Base-by-base conservation (phyloP, 2,797 vertebrate genomes). In the Syndactyla subalaris region DNA sequence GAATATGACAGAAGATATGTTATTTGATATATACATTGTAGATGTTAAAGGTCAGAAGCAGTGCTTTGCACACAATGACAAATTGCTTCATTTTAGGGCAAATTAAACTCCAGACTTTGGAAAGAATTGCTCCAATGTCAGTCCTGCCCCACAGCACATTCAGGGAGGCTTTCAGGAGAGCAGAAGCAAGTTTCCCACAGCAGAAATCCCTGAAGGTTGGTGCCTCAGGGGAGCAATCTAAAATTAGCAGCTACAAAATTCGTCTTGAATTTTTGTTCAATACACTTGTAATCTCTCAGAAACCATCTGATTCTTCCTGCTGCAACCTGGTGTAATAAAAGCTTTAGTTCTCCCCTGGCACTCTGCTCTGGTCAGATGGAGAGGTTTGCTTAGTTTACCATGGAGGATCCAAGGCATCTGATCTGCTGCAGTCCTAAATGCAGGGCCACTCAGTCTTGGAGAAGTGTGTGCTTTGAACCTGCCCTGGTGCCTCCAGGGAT, bases 51-150 rank as follows among this genome's bases (percentile, higher is more conserved):
- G 93, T 96, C 95, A 94, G 85, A 39, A 67, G 82, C 43, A 34
- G 39, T 67, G 95, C 84, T 87, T 48, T 95, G 87, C 74, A 87
- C 95, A 96, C 88, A 29, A 2, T 94, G 79, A 94, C 94, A 97
- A 95, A 97, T 93, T 94, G 85, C 85, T 92, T 92, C 82, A 57
- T 97, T 96, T 95, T 96, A 84, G 43, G 92, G 59, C 58, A 96
- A 46, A 93, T 83, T 24, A 46, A 96, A 96, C 49, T 90, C 45
- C 93, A 51, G 74, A 93, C 79, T 95, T 93, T 12, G 46, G 93
- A 90, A 95, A 70, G 66, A 92, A 75, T 41, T 38, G 55, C 74
- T 59, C 78, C 71, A 67, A 1, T 48, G 79, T 29, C 89, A 78
- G 85, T 62, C 55, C 63, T 63, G 32, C 62, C 84, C 88, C 63